A percentile compares a stretch with the other conserved stretches of the same genome.
Evolutionary conservation across 2,797 vertebrate genomes (phyloP).

Genomic region (Heteromormyrus szaboi): DNA sequence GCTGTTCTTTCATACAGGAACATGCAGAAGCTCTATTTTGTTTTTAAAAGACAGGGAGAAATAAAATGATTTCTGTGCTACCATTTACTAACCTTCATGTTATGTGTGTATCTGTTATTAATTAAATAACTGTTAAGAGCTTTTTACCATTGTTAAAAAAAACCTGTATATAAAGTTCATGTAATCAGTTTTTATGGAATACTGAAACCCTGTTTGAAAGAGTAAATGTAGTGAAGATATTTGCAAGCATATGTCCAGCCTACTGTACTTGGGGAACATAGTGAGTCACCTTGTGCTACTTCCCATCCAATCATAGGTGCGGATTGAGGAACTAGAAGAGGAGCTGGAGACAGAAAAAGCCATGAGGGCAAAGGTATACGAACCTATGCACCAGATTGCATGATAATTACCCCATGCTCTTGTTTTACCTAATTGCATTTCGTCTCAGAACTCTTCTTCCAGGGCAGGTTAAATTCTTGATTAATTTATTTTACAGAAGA

Average conservation of each 20-base stretch:
- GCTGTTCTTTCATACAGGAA: background rate
- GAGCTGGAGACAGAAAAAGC: slow-evolving; percentile 69
- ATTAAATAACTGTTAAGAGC: background rate
- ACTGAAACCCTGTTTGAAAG: background rate
- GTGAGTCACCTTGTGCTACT: background rate
- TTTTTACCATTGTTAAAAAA: background rate
- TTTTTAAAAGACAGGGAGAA: background rate
- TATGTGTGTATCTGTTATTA: background rate
- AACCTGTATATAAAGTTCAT: background rate
- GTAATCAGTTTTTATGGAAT: background rate
- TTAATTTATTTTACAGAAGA: background rate
- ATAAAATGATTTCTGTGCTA: background rate
- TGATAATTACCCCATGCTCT: background rate
- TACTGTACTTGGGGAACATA: background rate
- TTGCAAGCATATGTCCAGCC: background rate
- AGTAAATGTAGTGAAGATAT: background rate
- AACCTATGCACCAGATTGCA: background rate
- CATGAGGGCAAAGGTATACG: slow-evolving; percentile 65
- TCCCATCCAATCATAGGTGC: slow-evolving; percentile 47
- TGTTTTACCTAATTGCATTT: background rate
- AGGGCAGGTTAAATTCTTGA: background rate
- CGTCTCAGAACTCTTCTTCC: background rate
- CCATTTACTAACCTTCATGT: background rate
- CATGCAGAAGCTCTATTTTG: background rate
- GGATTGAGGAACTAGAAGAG: slow-evolving; percentile 73